phyloP scores from a whole-genome alignment of 2,797 vertebrate genomes.

The Gobio occitaniae region DNA sequence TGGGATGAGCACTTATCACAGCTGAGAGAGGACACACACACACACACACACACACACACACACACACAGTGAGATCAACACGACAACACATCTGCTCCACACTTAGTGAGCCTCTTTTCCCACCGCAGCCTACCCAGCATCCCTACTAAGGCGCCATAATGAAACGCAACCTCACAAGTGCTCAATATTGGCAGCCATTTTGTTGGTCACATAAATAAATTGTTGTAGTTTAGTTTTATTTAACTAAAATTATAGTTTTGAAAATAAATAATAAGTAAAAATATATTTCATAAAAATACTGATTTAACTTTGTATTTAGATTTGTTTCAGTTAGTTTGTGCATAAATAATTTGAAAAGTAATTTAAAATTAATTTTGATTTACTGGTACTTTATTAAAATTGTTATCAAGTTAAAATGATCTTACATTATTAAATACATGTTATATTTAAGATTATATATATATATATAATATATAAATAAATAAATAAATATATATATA shows the following conservation, averaged over 20 bases:
- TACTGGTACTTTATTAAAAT: no score
- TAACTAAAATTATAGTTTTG: not conserved
- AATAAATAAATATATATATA: no score
- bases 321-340: not conserved
- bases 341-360: not conserved
- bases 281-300: not conserved
- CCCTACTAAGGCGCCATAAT: not conserved
- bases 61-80: not conserved
- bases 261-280: not conserved
- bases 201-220: not conserved
- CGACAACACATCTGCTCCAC: not conserved
- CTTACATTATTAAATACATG: no score
- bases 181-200: not conserved
- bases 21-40: constrained; percentile 74
- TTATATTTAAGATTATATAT: no score
- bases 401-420: no score
- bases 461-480: no score
- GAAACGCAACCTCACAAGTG: not conserved
- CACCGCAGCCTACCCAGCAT: not conserved
- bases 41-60: not conserved
- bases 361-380: no score
- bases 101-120: not conserved
- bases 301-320: not conserved
- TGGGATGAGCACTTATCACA: constrained; percentile 99
- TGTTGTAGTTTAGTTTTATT: not conserved